These are phyloP conservation scores for Columbina picui DNA, from an alignment of 2,113 vertebrate genomes.

Conservation along the genomic window DNA sequence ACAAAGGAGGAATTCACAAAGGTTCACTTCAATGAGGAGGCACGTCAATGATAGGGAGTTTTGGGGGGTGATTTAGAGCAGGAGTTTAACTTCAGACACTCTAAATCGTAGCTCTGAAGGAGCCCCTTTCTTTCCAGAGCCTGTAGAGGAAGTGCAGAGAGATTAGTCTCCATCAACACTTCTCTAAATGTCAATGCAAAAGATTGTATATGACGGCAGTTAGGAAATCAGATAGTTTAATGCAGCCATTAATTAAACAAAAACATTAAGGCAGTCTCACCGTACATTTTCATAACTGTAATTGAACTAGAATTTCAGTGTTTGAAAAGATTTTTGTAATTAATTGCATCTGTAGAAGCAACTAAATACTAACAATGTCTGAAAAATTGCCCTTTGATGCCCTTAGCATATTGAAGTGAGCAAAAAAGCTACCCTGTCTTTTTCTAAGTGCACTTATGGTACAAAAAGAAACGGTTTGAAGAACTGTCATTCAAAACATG, in stretches of 20 bases:
- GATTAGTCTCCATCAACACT: slow-evolving; percentile 47
- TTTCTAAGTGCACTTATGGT: not conserved
- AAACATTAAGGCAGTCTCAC: not conserved
- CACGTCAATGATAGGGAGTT: rapidly evolving
- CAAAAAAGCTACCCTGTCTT: not conserved
- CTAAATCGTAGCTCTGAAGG: slow-evolving; percentile 20
- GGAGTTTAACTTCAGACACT: slow-evolving; percentile 6
- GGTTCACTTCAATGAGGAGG: not conserved
- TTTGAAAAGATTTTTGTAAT: slow-evolving; percentile 21
- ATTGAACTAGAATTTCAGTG: slow-evolving; percentile 1
- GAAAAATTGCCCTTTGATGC: slow-evolving; percentile 14
- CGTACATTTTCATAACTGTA: not conserved
- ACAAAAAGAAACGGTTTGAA: not conserved
- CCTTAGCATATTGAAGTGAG: not conserved
- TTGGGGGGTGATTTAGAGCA: not conserved
- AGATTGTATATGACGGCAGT: not conserved
- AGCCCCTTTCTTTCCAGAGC: slow-evolving; percentile 9
- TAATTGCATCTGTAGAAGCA: slow-evolving; percentile 1
- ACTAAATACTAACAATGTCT: not conserved
- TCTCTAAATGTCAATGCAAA: slow-evolving; percentile 2
- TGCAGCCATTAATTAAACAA: slow-evolving; percentile 45
- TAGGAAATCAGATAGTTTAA: slow-evolving; percentile 39
- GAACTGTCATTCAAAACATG: not conserved
- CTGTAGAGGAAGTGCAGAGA: slow-evolving; percentile 30
- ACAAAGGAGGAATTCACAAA: slow-evolving; percentile 22